Percentiles rank a stretch among this genome's conserved stretches.
phyloP scores from a whole-genome alignment of 1,140 invertebrate species.

The Andrena cerasifolii region DNA sequence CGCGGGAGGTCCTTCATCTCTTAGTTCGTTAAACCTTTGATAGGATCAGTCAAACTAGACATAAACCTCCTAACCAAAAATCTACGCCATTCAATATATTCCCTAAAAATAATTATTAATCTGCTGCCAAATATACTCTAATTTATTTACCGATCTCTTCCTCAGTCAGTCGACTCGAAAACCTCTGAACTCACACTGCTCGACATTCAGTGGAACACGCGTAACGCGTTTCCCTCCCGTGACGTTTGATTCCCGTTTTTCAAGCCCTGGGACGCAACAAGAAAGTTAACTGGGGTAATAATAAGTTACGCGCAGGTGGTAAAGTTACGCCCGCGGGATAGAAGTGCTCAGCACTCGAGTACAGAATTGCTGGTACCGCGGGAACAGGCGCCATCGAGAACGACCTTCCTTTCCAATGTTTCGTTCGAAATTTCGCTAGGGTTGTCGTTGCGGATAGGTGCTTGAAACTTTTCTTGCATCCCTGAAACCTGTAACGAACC shows the following conservation, averaged over 20 bases:
- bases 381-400: slow-evolving; percentile 10
- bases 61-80: too few relatives aligned
- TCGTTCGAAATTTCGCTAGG: neutral
- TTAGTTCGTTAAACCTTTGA: neutral
- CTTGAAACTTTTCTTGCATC: neutral
- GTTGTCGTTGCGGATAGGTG: neutral
- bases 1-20: neutral
- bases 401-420: neutral
- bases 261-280: too few relatives aligned
- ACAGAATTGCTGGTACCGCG: neutral
- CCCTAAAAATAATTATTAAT: too few relatives aligned
- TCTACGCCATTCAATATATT: too few relatives aligned
- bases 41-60: neutral
- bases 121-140: too few relatives aligned
- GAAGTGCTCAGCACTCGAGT: neutral
- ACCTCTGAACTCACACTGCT: too few relatives aligned
- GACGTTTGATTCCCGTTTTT: neutral
- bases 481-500: neutral
- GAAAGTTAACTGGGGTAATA: slow-evolving; percentile 8
- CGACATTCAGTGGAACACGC: too few relatives aligned
- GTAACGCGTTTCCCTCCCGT: too few relatives aligned
- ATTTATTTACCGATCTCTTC: too few relatives aligned
- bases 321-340: neutral
- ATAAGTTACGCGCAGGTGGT: neutral
- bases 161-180: too few relatives aligned